Evolutionary conservation across 2,888 invertebrate species (phyloP).

Genomic region (Cancer borealis): DNA sequence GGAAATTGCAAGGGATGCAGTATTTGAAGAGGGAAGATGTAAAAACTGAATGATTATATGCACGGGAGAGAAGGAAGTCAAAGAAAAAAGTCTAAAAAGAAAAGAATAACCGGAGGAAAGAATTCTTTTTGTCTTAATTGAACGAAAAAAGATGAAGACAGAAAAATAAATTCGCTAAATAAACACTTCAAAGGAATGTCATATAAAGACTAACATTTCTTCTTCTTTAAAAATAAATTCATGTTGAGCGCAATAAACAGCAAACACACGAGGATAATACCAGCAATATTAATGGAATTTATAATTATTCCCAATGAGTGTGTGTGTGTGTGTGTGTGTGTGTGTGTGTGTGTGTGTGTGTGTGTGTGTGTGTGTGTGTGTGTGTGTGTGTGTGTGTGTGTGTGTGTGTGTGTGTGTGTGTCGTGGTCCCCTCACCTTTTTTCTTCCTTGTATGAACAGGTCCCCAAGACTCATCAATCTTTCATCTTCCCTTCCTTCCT

Average conservation of each 20-base stretch:
- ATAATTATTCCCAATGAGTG: not conserved
- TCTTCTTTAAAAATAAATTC: not conserved
- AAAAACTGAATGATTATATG: not conserved
- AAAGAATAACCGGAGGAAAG: not conserved
- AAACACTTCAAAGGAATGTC: not conserved
- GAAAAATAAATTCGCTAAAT: not conserved
- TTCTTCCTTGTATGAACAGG: not conserved
- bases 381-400: conserved; percentile 20
- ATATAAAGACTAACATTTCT: not conserved
- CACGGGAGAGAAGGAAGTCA: not conserved
- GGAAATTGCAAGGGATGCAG: not conserved
- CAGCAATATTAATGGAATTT: too few relatives aligned
- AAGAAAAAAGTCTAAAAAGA: not conserved
- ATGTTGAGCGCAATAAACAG: too few relatives aligned
- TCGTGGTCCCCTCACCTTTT: not conserved
- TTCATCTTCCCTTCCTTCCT: conserved; percentile 29
- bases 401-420: conserved; percentile 12
- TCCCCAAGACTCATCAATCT: not conserved
- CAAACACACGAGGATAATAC: not conserved
- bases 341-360: too few relatives aligned
- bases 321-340: too few relatives aligned
- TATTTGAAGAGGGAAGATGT: not conserved
- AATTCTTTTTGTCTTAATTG: not conserved
- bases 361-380: conserved; percentile 14
- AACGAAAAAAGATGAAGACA: not conserved